Evolutionary conservation across 92 coral and sea anemone species (phyloP).

Genomic region (Pocillopora meandrina): DNA sequence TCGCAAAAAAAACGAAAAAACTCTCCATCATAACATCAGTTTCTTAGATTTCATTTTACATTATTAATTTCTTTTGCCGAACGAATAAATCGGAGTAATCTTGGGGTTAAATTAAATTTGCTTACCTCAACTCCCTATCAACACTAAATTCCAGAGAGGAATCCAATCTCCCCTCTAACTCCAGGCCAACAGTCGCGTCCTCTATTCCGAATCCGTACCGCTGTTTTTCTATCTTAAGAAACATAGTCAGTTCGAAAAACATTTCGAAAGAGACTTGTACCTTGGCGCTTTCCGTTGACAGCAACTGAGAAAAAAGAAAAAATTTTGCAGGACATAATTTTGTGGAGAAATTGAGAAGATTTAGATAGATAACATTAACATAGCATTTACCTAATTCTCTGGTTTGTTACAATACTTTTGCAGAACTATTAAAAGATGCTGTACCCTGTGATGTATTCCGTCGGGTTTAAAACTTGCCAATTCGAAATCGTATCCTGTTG

Average conservation of each 20-base stretch:
- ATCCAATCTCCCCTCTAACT: conserved; percentile 14
- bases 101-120: no score
- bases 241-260: not conserved
- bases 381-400: not conserved
- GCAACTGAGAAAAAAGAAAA: not conserved
- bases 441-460: conserved; percentile 19
- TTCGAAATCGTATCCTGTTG: not conserved
- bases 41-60: no score
- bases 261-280: not conserved
- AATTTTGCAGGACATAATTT: not conserved
- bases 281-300: not conserved
- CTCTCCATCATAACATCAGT: no score
- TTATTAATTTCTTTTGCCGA: no score
- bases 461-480: conserved; percentile 5
- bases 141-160: not conserved
- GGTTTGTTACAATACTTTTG: not conserved
- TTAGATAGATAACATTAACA: not conserved
- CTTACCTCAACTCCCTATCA: conserved; percentile 19
- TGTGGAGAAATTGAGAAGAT: not conserved
- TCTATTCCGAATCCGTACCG: not conserved
- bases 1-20: no score
- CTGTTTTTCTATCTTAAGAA: conserved; percentile 4
- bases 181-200: conserved; percentile 9
- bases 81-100: no score
- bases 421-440: not conserved